Base-by-base conservation (phyloP, 2,888 invertebrate genomes). In the Salpingus planirostris region DNA sequence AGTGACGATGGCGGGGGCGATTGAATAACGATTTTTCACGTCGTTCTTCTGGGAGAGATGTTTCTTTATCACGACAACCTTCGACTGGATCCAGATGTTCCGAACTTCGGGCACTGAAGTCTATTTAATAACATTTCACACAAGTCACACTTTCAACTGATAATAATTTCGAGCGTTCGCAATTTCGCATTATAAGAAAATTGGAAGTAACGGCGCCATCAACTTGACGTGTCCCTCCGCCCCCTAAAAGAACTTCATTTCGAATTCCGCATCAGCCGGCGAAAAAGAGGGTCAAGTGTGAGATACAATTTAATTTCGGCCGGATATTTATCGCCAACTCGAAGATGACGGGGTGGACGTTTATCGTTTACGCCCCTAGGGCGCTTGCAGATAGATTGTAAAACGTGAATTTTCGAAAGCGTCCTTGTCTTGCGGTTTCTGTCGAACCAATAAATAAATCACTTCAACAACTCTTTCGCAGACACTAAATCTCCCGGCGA, bases 21-120 rank as follows among this genome's bases (percentile, higher is more conserved):
- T 49, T 40, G 47, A 51, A 47, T 43, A 46, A 47, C 46, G 46
- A 46, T 49, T 46, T 49, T 50, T 46, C 46, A 44, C 42, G 47
- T 47, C 49, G 44, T 40, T 44, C 36, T 41, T 40, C 42, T 33
- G 31, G 32, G 8, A 8, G 40, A 46, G 46, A 48, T 48, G 47
- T 44, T 40, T 44, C 47, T 47, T 49, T 49, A 50, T 50, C 49
- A 41, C 40, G 44, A 42, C 43, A 38, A 43, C 44, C 40, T 41
- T 40, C 43, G 42, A 26, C 36, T 32, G 40, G 36, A 40, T 40
- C 43, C 44, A 47, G 47, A 44, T 43, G 44, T 39, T 43, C 36
- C 33, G 36, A 44, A 41, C 37, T 46, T 42, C 39, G 33, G 40
- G 37, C 40, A 37, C 41, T 43, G 36, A 42, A 46, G 43, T 50